Conservation (phyloP, 2,888 invertebrate species). For the Aelia acuminata region DNA sequence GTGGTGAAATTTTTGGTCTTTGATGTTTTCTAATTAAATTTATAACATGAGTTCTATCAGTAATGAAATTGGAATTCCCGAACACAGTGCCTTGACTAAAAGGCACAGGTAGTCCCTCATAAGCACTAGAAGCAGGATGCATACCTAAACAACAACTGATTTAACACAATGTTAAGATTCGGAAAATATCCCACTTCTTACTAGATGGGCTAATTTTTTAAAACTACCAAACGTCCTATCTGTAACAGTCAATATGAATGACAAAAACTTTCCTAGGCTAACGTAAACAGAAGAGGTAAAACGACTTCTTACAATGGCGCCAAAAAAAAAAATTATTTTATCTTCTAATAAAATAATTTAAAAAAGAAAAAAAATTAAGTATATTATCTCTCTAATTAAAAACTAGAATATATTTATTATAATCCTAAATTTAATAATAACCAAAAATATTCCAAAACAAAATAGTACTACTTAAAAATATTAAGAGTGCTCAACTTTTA, state of each 20-base stretch:
- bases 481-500: neutral
- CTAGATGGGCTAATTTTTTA: neutral
- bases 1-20: neutral
- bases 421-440: neutral
- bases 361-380: too few relatives aligned
- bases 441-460: neutral
- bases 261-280: neutral
- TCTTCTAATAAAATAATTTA: too few relatives aligned
- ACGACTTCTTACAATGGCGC: neutral
- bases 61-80: neutral
- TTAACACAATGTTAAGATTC: neutral
- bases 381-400: too few relatives aligned
- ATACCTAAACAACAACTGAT: neutral
- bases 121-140: neutral
- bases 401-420: neutral
- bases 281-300: neutral
- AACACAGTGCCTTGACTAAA: neutral
- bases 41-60: neutral
- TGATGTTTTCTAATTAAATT: constrained; percentile 1
- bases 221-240: neutral
- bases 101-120: neutral
- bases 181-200: neutral
- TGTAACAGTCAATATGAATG: neutral
- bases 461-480: neutral
- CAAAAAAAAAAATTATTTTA: neutral